These are phyloP conservation scores for Drosophila macrospina DNA, from an alignment of 2,888 invertebrate species.

Conservation along the genomic window DNA sequence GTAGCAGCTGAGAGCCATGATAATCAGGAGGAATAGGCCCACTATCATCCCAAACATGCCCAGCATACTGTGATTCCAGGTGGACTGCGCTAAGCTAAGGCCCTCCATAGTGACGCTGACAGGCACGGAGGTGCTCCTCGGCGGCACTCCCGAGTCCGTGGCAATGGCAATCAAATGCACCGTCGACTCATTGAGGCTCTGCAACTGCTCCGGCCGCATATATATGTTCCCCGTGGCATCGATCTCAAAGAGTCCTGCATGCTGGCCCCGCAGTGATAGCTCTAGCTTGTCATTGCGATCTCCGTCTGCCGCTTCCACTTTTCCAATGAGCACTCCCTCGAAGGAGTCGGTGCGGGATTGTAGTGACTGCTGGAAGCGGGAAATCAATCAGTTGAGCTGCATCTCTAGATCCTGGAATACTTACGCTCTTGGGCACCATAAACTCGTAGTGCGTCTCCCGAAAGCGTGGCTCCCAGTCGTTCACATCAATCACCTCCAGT, in stretches of 20 bases:
- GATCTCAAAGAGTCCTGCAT: constrained; percentile 86
- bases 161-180: constrained; percentile 93
- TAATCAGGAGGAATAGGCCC: constrained; percentile 90
- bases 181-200: constrained; percentile 86
- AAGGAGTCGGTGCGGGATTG: constrained; percentile 80
- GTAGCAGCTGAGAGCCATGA: constrained; percentile 91
- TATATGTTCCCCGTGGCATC: constrained; percentile 87
- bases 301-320: constrained; percentile 94
- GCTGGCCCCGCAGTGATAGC: constrained; percentile 90
- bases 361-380: constrained; percentile 76
- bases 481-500: constrained; percentile 93
- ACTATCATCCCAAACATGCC: constrained; percentile 90
- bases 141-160: constrained; percentile 93
- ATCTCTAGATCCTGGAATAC: constrained; percentile 33
- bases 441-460: constrained; percentile 95
- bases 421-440: constrained; percentile 84
- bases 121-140: constrained; percentile 90
- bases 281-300: constrained; percentile 91
- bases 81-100: constrained; percentile 84
- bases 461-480: constrained; percentile 97
- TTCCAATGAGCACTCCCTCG: constrained; percentile 86
- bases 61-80: constrained; percentile 86
- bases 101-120: constrained; percentile 88
- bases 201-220: constrained; percentile 86
- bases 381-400: not conserved